Base-by-base conservation (phyloP, 2,113 vertebrate species). In the Tretioscincus oriximinensis region DNA sequence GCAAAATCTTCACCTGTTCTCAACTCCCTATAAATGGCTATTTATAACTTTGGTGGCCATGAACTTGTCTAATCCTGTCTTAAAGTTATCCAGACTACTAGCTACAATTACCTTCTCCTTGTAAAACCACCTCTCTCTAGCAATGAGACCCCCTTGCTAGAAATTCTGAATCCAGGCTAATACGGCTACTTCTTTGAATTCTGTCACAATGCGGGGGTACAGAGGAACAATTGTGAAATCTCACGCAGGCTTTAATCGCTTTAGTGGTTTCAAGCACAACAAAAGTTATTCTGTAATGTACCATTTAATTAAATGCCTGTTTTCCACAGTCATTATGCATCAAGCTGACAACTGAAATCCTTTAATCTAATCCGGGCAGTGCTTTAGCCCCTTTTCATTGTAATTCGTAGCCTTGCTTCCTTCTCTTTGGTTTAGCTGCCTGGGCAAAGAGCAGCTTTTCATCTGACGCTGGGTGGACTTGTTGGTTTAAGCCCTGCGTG, bases 301-400 rank as follows among this genome's bases (percentile, higher is more conserved):
- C 93, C 90, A 93, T 93, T 93, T 95, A 95, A 95, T 94, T 95
- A 95, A 95, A 94, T 95, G 92, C 92, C 86, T 92, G 84, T 82
- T 90, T 93, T 95, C 92, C 91, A 91, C 95, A 93, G 96, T 95
- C 94, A 96, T 97, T 96, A 96, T 92, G 93, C 94, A 94, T 95
- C 95, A 93, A 87, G 91, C 90, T 94, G 93, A 95, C 95, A 93
- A 92, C 92, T 92, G 91, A 92, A 86, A 95, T 95, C 95, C 94
- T 96, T 92, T 98, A 97, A 98, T 98, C 96, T 96, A 95, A 94
- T 93, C 82, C 93, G 95, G 94, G 95, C 95, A 95, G 95, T 96
- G 96, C 92, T 93, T 97, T 96, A 95, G 95, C 95, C 93, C 93
- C 91, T 93, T 96, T 96, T 96, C 95, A 95, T 96, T 96, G 93